Base-by-base conservation (phyloP, 2,113 vertebrate genomes). In the Phalacrocorax brasilianus region DNA sequence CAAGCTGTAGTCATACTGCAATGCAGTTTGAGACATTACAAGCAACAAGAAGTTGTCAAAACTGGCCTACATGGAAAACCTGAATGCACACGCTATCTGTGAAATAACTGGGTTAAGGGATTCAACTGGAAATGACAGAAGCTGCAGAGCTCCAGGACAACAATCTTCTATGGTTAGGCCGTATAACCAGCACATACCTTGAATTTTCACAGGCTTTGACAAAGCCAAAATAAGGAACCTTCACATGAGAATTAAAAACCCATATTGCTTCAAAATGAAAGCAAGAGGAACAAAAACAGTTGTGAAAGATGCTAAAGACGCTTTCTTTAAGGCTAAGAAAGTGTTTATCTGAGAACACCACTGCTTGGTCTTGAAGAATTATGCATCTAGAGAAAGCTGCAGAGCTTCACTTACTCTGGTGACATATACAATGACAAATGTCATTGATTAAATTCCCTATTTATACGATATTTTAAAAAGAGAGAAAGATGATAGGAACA, bases 51-150 rank as follows among this genome's bases (percentile, higher is more conserved):
- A 79, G 47, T 71, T 93, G 72, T 80, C 72, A 95, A 59, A 93
- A 92, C 38, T 92, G 88, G 95, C 76, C 65, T 93, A 88, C 17
- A 68, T 72, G 30, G 72, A 74, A 74, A 96, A 91, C 20, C 12
- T 56, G 56, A 89, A 74, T 17, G 56, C 65, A 92, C 47, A 75
- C 80, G 27, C 73, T 90, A 14, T 23, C 33, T 15, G 8, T n/a
- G 83, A 91, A 94, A 9, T 67, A 92, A 86, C 49, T 91, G 50
- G 76, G 76, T 81, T 95, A 79, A 89, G 22, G 35, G 68, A 93
- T 68, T 90, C 82, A 89, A n/a, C 21, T 84, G 68, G 61, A 96
- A 95, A 27, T 35, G 47, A 90, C 53, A 92, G 59, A 84, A 81
- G 27, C 52, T 67, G 53, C 30, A 49, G 24, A 85, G 44, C 40